A percentile compares a stretch with the other conserved stretches of the same genome.
phyloP scores from a whole-genome alignment of 2,888 invertebrate genomes.

The Neoitamus cyanurus region DNA sequence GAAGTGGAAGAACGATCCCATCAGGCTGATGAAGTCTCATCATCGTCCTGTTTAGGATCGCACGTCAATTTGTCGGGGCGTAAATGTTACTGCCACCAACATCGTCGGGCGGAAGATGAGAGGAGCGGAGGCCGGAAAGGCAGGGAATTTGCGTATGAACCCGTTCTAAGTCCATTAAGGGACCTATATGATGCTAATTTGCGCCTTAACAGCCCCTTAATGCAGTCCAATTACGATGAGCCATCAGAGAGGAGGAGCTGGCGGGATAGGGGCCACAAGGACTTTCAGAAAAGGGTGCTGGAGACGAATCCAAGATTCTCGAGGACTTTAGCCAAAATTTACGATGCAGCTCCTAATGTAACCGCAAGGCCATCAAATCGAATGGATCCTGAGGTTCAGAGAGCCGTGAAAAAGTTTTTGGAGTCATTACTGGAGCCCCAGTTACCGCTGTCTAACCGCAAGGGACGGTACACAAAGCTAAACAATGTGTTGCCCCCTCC shows the following conservation, averaged over 20 bases:
- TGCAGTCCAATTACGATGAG: background rate
- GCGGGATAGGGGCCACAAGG: background rate
- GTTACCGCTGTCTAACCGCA: background rate
- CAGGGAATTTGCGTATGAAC: background rate
- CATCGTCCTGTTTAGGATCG: conserved; percentile 5
- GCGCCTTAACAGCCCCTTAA: background rate
- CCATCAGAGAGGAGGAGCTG: background rate
- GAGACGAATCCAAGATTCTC: conserved; percentile 1
- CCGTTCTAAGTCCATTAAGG: background rate
- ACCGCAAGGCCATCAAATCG: conserved; percentile 8
- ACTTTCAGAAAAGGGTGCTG: background rate
- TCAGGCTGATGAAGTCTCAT: conserved; percentile 27
- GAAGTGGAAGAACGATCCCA: conserved; percentile 20
- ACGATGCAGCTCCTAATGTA: background rate
- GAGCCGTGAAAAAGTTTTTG: conserved; percentile 31
- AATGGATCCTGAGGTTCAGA: background rate
- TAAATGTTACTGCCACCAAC: background rate
- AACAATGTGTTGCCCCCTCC: background rate
- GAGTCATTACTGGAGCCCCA: background rate
- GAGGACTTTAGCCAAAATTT: conserved; percentile 20
- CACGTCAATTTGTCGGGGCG: conserved; percentile 18
- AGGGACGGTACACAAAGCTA: background rate
- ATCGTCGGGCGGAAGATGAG: background rate
- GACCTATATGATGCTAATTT: conserved; percentile 11
- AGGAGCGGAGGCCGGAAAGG: background rate